A percentile compares a stretch with the other conserved stretches of the same genome.
Conservation (phyloP, 2,888 invertebrate genomes). For the Caenorhabditis virilis region DNA sequence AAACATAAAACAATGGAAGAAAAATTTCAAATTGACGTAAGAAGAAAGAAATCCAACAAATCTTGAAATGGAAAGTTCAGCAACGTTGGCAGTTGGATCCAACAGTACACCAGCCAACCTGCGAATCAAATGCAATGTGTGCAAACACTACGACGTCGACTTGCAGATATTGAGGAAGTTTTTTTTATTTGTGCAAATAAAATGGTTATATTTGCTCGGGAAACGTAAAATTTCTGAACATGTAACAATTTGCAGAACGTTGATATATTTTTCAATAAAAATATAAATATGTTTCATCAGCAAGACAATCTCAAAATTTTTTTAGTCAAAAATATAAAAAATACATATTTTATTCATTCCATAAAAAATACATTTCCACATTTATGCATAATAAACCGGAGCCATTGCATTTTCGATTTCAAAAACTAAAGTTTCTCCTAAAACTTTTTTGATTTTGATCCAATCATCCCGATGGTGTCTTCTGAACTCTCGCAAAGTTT, state of each 20-base stretch:
- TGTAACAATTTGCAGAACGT: no score
- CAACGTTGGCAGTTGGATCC: conserved; percentile 16
- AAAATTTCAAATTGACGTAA: no score
- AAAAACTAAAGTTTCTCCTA: conserved; percentile 36
- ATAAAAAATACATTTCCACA: neutral
- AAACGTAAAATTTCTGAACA: no score
- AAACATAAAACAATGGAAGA: neutral
- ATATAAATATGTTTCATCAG: no score
- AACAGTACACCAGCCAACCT: conserved; percentile 13
- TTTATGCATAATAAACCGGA: conserved; percentile 46
- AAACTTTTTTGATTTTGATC: conserved; percentile 13
- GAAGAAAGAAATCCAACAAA: neutral
- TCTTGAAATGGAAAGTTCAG: conserved; percentile 9
- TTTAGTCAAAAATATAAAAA: neutral
- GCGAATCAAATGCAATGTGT: conserved; percentile 21
- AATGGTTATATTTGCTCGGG: no score
- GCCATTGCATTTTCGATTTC: conserved; percentile 49
- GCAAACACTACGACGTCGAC: conserved; percentile 24
- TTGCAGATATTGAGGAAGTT: no score
- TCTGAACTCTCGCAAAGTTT: conserved; percentile 37
- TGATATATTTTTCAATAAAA: no score
- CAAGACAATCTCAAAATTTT: no score
- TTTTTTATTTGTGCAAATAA: no score
- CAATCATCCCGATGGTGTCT: conserved; percentile 41
- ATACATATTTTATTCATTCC: neutral